These are phyloP conservation scores for Calameuta pallipes DNA, from an alignment of 2,888 invertebrate genomes.

Conservation along the genomic window DNA sequence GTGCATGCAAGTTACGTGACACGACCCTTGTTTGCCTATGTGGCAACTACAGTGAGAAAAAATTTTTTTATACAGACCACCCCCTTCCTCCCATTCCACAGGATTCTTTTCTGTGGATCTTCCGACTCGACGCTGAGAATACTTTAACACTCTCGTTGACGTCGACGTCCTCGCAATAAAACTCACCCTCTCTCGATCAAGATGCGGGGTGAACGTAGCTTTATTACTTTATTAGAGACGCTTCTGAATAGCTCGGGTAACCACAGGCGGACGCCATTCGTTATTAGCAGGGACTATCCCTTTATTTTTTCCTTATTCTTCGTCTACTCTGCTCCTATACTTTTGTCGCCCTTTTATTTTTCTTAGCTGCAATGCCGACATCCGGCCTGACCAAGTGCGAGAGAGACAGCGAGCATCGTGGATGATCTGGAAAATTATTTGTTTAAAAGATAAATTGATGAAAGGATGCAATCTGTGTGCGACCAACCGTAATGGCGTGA, in stretches of 20 bases:
- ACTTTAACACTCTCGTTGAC: neutral
- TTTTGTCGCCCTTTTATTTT: neutral
- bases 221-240: conserved; percentile 7
- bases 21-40: neutral
- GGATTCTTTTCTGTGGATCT: neutral
- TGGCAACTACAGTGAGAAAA: neutral
- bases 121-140: neutral
- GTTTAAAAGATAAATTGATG: conserved; percentile 40
- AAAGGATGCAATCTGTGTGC: conserved; percentile 45
- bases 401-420: neutral
- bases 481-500: conserved; percentile 47
- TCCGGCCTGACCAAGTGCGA: neutral
- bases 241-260: neutral
- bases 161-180: neutral
- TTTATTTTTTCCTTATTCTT: neutral
- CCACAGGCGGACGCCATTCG: conserved; percentile 3
- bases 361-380: neutral
- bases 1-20: neutral
- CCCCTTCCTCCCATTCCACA: neutral
- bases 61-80: neutral
- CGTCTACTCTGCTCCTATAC: neutral
- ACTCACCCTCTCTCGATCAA: neutral
- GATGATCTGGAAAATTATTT: conserved; percentile 45
- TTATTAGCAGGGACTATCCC: neutral
- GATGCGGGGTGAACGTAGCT: neutral